Evolutionary conservation across 2,888 invertebrate species (phyloP).

Genomic region (Abrostola triplasia): DNA sequence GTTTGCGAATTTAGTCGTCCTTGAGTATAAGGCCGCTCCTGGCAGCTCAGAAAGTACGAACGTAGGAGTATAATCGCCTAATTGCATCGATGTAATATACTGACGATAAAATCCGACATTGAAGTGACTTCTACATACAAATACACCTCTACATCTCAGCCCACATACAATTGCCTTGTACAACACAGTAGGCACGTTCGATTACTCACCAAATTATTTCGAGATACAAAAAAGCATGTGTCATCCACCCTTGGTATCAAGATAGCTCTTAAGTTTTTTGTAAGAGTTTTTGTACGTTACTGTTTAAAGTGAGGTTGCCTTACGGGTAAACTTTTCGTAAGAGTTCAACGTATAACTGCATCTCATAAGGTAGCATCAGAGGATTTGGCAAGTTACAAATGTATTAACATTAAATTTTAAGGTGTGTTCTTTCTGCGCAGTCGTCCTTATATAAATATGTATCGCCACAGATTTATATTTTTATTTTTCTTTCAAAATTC

Average conservation of each 20-base stretch:
- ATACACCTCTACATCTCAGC: slow-evolving; percentile 21
- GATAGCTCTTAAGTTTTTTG: slow-evolving; percentile 31
- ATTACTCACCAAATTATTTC: slow-evolving; percentile 56
- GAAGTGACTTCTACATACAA: slow-evolving; percentile 16
- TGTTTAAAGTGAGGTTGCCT: slow-evolving; percentile 13
- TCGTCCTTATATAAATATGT: no score
- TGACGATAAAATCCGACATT: slow-evolving; percentile 24
- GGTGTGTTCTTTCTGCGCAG: no score
- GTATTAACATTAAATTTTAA: no score
- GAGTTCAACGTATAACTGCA: no score
- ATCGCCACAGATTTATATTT: no score
- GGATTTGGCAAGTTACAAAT: no score
- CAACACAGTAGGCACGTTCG: slow-evolving; percentile 33
- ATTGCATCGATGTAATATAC: slow-evolving; percentile 24
- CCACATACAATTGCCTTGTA: slow-evolving; percentile 43
- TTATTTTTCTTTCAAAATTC: no score
- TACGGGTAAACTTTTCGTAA: neutral
- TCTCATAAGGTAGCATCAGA: no score
- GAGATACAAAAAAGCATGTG: slow-evolving; percentile 54
- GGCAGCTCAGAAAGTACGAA: neutral
- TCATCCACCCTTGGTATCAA: slow-evolving; percentile 38
- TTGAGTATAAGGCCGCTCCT: slow-evolving; percentile 4
- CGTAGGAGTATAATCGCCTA: slow-evolving; percentile 24
- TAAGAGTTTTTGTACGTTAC: slow-evolving; percentile 8
- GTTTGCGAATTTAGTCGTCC: slow-evolving; percentile 3